Base-by-base conservation (phyloP, 2,113 vertebrate genomes). In the Astur gentilis region DNA sequence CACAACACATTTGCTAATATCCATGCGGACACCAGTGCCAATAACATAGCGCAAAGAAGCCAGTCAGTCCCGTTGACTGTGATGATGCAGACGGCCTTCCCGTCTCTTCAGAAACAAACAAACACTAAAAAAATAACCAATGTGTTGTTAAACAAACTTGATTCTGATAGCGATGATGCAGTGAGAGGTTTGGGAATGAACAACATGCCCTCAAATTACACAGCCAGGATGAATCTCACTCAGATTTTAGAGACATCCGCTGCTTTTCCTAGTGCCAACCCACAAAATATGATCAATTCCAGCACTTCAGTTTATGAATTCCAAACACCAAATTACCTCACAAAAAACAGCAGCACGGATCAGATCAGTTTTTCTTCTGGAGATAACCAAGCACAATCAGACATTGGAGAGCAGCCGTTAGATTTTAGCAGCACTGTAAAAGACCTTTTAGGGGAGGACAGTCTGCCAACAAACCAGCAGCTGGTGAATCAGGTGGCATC, bases 181-280 rank as follows among this genome's bases (percentile, higher is more conserved):
- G 95, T 99, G 87, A 98, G 99, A 86, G 99, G 99, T 89, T 97
- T 99, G 96, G 99, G 99, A 94, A 97, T 99, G 79, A 99, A 99
- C 97, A 99, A 99, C 96, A 91, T 99, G 97, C 98, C 99, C 79
- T 99, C 99, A 70, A 99, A 99, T 98, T 99, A 99, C 95, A 99
- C 98, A 31, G 99, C 99, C 89, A 98, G 99, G 89, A 99, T 99
- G 99, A 99, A 99, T 98, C 99, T 99, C 97, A 99, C 99, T 60
- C 99, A 99, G 97, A 99, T 99, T 97, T 98, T 99, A 36, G 99
- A 99, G 98, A 99, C 99, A 29, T 98, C 98, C 66, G 52, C 98
- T 2, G 87, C 96, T 97, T 99, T 99, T 90, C 97, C 98, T 95
- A 98, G 98, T 98, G 98, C 99, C 98, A 98, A 97, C 96, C 98